Evolutionary conservation across 2,888 invertebrate species (phyloP).

Genomic region (Stenurella melanura): DNA sequence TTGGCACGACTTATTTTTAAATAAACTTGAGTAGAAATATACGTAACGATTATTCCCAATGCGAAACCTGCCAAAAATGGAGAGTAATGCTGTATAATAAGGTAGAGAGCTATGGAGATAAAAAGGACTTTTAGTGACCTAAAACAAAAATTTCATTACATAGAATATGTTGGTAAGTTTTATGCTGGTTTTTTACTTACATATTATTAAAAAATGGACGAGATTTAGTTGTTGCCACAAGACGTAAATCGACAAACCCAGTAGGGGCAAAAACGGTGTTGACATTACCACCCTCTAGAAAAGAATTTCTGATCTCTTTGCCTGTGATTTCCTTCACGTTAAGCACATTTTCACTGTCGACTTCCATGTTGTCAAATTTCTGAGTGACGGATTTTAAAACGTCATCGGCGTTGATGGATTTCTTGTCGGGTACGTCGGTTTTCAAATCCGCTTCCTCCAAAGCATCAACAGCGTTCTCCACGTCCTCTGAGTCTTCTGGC

Average conservation of each 20-base stretch:
- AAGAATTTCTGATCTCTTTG: constrained; percentile 56
- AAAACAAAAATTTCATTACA: constrained; percentile 44
- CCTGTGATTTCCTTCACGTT: constrained; percentile 61
- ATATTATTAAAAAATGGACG: constrained; percentile 46
- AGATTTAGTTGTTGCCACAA: constrained; percentile 30
- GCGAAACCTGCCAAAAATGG: constrained; percentile 62
- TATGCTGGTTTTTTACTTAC: constrained; percentile 43
- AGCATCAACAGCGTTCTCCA: constrained; percentile 70
- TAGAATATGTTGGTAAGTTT: not conserved
- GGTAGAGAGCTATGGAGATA: constrained; percentile 58
- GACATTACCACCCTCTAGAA: constrained; percentile 50
- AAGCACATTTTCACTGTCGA: constrained; percentile 62
- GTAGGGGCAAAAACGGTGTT: constrained; percentile 66
- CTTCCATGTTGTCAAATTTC: constrained; percentile 62
- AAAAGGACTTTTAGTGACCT: constrained; percentile 55
- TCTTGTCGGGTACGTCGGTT: constrained; percentile 29
- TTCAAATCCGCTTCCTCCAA: constrained; percentile 62
- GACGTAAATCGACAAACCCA: constrained; percentile 69
- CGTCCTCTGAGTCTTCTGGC: constrained; percentile 63
- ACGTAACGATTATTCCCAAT: constrained; percentile 57
- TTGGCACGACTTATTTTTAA: constrained; percentile 52
- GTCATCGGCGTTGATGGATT: constrained; percentile 46
- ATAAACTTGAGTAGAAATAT: constrained; percentile 51
- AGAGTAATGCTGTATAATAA: constrained; percentile 60
- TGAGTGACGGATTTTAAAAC: constrained; percentile 58